phyloP scores from a whole-genome alignment of 2,797 vertebrate genomes.

The Acomys russatus region DNA sequence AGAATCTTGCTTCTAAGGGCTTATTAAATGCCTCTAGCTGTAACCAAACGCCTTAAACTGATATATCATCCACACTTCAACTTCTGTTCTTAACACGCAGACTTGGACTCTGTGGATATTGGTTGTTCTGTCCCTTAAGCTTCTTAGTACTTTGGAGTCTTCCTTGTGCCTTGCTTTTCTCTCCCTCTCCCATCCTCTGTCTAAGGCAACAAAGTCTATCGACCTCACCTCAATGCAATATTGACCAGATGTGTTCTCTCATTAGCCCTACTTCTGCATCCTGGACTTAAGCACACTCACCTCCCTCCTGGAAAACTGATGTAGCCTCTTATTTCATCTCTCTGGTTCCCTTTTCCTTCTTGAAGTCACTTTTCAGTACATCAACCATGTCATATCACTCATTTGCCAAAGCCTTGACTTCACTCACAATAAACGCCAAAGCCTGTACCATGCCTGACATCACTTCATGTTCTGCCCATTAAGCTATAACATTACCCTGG shows the following conservation, averaged over 20 bases:
- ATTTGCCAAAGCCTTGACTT: neutral
- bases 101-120: neutral
- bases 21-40: neutral
- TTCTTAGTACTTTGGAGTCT: neutral
- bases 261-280: neutral
- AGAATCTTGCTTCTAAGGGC: neutral
- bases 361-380: neutral
- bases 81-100: constrained; percentile 12
- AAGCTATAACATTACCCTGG: neutral
- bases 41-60: neutral
- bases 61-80: neutral
- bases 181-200: neutral
- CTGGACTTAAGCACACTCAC: neutral
- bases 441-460: neutral
- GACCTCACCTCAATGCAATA: neutral
- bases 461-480: neutral
- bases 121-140: neutral
- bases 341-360: neutral
- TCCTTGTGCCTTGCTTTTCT: neutral
- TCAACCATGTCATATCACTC: neutral
- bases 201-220: neutral
- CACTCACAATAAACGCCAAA: neutral
- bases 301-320: neutral
- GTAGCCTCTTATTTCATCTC: neutral
- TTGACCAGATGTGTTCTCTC: neutral